phyloP scores from a whole-genome alignment of 2,797 vertebrate species.

The Centroberyx gerrardi region DNA sequence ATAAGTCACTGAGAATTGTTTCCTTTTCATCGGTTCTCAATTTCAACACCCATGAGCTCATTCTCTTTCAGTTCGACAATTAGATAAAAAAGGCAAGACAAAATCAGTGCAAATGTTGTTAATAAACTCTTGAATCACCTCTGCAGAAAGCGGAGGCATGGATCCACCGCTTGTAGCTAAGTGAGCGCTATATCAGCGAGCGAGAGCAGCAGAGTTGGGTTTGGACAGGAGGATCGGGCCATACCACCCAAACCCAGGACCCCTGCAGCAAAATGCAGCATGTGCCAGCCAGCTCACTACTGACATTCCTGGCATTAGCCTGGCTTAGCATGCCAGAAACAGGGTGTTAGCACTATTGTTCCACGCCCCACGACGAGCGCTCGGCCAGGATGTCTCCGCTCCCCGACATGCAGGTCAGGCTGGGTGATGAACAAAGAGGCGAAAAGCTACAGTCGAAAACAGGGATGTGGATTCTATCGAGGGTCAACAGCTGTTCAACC shows the following conservation, averaged over 20 bases:
- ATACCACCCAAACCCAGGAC: conserved; percentile 20
- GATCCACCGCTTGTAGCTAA: background rate
- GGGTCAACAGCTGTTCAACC: background rate
- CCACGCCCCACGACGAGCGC: conserved; percentile 13
- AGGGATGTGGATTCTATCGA: background rate
- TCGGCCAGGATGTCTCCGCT: conserved; percentile 23
- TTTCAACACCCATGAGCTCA: conserved; percentile 9
- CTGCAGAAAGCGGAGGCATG: background rate
- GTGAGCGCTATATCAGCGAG: background rate
- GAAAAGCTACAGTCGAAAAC: background rate
- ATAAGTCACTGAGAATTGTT: background rate
- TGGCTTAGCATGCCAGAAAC: conserved; percentile 57
- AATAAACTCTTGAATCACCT: background rate
- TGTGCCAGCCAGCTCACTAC: conserved; percentile 49
- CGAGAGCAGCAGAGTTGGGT: background rate
- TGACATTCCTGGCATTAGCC: conserved; percentile 73
- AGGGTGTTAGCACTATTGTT: conserved; percentile 63
- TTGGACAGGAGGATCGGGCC: too few relatives aligned
- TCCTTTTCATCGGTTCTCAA: background rate
- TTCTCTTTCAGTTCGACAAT: background rate
- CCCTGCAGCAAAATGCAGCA: conserved; percentile 27
- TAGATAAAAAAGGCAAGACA: background rate
- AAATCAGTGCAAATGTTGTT: background rate
- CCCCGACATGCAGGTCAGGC: background rate
- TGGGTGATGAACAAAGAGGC: background rate